Base-by-base conservation (phyloP, 2,888 invertebrate genomes). In the Augochlorella aurata region DNA sequence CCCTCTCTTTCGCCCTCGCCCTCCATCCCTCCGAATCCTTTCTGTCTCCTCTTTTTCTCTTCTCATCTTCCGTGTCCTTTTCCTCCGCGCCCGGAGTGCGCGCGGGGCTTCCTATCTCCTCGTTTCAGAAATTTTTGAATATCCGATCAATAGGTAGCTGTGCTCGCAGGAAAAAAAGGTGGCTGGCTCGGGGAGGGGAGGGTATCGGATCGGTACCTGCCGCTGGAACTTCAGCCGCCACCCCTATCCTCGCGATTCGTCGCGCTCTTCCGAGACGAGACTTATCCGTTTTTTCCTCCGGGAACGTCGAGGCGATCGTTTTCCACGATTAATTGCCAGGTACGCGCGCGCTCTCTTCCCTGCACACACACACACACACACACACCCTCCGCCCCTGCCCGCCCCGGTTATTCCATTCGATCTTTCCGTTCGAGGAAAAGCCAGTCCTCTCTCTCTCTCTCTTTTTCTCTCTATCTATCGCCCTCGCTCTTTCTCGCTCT, bases 51-150 rank as follows among this genome's bases (percentile, higher is more conserved):
- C 58, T 58, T 71, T 81, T 69, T 81, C 70, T 79, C 74, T 81
- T 81, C 83, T 78, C 83, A 68, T 74, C 79, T 77, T 73, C 84
- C 78, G 65, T 78, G 63, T 81, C 81, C 72, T 83, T 69, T 77
- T 82, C 77, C 81, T 78, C 76, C 79, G 73, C 84, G 69, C 38
- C 38, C 38, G 38, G 38, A 38, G 38, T 4, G 38, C 81, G 52
- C 82, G 84, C 85, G 82, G 85, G 85, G 83, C 74, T 74, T 80
- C 81, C 83, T 85, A 85, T 87, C 86, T 85, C 81, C 77, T 73
- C 79, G 83, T 84, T 92, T 91, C 90, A 88, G 89, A 91, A 92
- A 92, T 91, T 92, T 91, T 92, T 92, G 92, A 92, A 92, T 92
- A 92, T 92, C 91, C 92, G 92, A 92, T 92, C 92, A 91, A 92